A percentile compares a stretch with the other conserved stretches of the same genome.
Evolutionary conservation across 1,140 invertebrate species (phyloP).

Genomic region (Drosophila subobscura): DNA sequence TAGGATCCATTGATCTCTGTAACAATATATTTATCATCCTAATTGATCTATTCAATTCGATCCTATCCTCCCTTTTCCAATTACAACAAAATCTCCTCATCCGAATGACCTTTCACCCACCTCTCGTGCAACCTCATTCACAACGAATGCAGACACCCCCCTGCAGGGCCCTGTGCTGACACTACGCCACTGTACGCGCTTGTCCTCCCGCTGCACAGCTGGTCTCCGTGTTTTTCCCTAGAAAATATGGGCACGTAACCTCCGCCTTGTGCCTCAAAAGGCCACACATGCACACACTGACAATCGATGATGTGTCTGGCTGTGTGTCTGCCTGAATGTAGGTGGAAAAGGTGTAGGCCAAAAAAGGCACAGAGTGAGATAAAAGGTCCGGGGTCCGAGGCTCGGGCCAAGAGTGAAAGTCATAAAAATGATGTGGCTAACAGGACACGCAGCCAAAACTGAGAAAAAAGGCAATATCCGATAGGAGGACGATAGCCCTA

Average conservation of each 20-base stretch:
- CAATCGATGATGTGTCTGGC: slow-evolving; percentile 13
- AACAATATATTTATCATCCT: no score
- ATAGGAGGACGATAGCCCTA: slow-evolving; percentile 35
- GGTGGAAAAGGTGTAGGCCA: slow-evolving; percentile 56
- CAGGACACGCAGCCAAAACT: slow-evolving; percentile 25
- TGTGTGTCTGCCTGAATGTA: slow-evolving; percentile 24
- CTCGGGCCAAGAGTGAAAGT: slow-evolving; percentile 36
- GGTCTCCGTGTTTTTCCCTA: slow-evolving; percentile 55
- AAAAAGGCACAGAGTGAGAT: slow-evolving; percentile 29
- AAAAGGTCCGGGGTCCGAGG: slow-evolving; percentile 4
- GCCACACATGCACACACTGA: slow-evolving; percentile 53
- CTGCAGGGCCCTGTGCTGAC: neutral
- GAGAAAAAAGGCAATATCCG: slow-evolving; percentile 13
- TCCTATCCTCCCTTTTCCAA: neutral
- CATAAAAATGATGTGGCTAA: slow-evolving; percentile 50
- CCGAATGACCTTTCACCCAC: no score
- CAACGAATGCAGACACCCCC: slow-evolving; percentile 16
- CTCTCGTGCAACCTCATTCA: slow-evolving; percentile 1
- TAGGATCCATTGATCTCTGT: neutral
- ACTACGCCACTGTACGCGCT: slow-evolving; percentile 45
- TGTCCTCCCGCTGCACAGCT: slow-evolving; percentile 40
- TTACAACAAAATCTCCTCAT: neutral
- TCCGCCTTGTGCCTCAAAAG: slow-evolving; percentile 71
- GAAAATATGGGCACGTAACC: slow-evolving; percentile 75
- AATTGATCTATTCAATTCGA: slow-evolving; percentile 20